Percentiles rank a stretch among this genome's conserved stretches.
These are phyloP conservation scores for Muntiacus reevesi DNA, from an alignment of 2,113 vertebrate genomes.

Conservation along the genomic window DNA sequence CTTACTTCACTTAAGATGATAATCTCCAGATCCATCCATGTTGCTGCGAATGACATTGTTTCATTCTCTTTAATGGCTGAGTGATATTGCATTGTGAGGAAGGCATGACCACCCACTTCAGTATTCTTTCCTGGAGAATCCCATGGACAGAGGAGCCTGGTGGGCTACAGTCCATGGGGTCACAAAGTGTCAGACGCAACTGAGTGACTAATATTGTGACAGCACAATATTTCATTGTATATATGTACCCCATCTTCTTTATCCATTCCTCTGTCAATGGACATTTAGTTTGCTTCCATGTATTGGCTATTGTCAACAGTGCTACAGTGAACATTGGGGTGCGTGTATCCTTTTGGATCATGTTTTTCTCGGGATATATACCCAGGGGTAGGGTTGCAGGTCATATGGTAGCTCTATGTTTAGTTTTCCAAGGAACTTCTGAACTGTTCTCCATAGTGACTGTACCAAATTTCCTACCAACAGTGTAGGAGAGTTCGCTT, in stretches of 20 bases:
- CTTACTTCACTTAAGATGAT: neutral
- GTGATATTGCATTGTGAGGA: neutral
- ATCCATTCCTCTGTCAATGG: neutral
- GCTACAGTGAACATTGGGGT: neutral
- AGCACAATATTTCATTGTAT: neutral
- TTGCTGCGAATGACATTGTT: neutral
- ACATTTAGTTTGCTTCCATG: neutral
- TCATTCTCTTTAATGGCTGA: neutral
- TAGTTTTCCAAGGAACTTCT: neutral
- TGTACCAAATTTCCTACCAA: neutral
- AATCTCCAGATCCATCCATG: neutral
- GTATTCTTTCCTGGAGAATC: neutral
- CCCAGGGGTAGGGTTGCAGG: neutral
- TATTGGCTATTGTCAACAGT: neutral
- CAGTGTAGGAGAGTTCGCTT: neutral
- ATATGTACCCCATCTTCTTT: neutral
- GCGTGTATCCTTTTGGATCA: neutral
- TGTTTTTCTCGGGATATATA: neutral
- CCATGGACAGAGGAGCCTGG: neutral
- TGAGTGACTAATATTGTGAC: neutral
- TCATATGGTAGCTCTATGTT: neutral
- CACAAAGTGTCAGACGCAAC: fast-evolving
- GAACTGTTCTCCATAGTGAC: neutral
- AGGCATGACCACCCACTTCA: neutral
- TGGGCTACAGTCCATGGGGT: neutral